phyloP scores from a whole-genome alignment of 2,888 invertebrate species.

The Mycalesis mineus region DNA sequence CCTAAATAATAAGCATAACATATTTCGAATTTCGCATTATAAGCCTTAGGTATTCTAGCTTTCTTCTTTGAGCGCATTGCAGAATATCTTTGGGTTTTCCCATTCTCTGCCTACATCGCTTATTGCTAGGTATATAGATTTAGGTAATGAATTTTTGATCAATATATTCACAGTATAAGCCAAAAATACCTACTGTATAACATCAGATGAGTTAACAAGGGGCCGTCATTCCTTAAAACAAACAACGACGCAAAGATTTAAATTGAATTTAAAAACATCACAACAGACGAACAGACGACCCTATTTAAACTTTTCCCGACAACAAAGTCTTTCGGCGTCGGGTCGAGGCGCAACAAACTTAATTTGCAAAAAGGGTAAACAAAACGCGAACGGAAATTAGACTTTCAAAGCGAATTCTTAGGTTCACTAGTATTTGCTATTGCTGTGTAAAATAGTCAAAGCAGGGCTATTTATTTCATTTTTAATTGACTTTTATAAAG shows the following conservation, averaged over 20 bases:
- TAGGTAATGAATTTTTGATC: no score
- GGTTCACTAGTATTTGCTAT: slow-evolving; percentile 1
- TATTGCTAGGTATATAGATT: no score
- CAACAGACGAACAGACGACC: slow-evolving; percentile 20
- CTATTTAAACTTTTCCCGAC: slow-evolving; percentile 27
- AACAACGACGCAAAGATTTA: slow-evolving; percentile 25
- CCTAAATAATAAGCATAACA: no score
- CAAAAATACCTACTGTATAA: not conserved
- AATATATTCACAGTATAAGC: no score
- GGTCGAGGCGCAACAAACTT: slow-evolving; percentile 50
- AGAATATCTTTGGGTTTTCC: no score
- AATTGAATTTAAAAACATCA: slow-evolving; percentile 32
- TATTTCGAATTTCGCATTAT: no score
- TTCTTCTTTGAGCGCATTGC: no score
- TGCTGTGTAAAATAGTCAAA: not conserved
- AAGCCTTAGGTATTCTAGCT: no score
- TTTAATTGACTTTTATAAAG: no score
- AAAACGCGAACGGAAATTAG: slow-evolving; percentile 34
- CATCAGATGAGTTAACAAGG: not conserved
- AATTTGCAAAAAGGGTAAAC: slow-evolving; percentile 62
- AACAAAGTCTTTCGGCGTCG: slow-evolving; percentile 35
- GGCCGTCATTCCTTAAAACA: not conserved
- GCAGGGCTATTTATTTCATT: not conserved
- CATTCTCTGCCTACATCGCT: no score
- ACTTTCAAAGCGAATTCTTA: slow-evolving; percentile 18